Base-by-base conservation (phyloP, 1,140 invertebrate genomes). In the Capitella teleta region DNA sequence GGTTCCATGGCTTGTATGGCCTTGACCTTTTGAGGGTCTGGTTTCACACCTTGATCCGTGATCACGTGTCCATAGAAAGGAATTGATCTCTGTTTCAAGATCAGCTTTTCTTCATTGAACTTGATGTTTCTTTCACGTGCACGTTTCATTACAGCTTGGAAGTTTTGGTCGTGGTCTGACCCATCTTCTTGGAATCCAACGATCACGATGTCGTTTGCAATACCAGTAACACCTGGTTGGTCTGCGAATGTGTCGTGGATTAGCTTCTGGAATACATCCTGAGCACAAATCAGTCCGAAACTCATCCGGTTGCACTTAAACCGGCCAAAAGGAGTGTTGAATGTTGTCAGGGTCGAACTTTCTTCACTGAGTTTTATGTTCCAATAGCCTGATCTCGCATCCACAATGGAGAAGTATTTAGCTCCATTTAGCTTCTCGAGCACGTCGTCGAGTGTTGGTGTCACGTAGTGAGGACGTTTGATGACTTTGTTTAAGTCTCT, bases 401-500 rank as follows among this genome's bases (percentile, higher is more conserved):
- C 55, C 16, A 57, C 34, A 5, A 28, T 55, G 3, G 50, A 53
- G 25, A 55, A 55, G 23, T 32, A 54, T 8, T 19, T 28, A 45
- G 2, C 21, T 32, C 25, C 47, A 54, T 8, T 46, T 19, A 38
- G 49, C 50, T 12, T 45, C 43, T 12, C 37, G 37, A 26, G 44
- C 28, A 49, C 52, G 49, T 26, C 49, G 47, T n/a, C 24, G 28
- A 26, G 54, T 2, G 56, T 58, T 24, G 48, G 57, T 19, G 55
- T 32, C 26, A 50, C 51, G 38, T 53, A 56, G 28, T 58, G 53
- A 45, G 54, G 48, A 18, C 70, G 49, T 54, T 64, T 67, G 12
- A 77, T 68, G 30, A 54, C 61, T 49, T 61, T 63, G 61, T 78
- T 78, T 43, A 78, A 59, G 43, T 74, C 64, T 32, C 53, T 59